Evolutionary conservation across 2,888 invertebrate genomes (phyloP).

Genomic region (Drosophila kokeensis): DNA sequence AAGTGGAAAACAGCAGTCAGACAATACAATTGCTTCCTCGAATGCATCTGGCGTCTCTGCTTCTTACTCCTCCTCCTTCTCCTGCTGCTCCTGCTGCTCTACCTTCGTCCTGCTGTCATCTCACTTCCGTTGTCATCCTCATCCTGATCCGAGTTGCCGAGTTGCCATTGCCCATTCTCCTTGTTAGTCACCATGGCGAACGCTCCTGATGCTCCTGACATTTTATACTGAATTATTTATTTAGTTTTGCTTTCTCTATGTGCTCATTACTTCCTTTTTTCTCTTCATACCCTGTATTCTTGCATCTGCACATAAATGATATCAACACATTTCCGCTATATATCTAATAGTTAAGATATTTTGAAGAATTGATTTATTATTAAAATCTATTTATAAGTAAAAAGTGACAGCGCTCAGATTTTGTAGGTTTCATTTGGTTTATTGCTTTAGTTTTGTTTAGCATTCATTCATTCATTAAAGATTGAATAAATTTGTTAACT

Average conservation of each 20-base stretch:
- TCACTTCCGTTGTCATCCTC: conserved; percentile 42
- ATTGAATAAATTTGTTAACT: not conserved
- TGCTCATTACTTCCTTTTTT: conserved; percentile 66
- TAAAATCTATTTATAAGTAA: not conserved
- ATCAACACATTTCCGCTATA: not conserved
- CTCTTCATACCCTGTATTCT: conserved; percentile 30
- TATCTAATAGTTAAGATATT: not conserved
- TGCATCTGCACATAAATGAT: not conserved
- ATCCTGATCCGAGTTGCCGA: not conserved
- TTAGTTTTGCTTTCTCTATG: conserved; percentile 66
- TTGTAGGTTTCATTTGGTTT: not conserved
- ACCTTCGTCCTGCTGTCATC: conserved; percentile 35
- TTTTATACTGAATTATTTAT: conserved; percentile 81
- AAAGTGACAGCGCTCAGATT: not conserved
- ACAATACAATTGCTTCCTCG: conserved; percentile 79
- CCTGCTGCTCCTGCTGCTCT: conserved; percentile 1
- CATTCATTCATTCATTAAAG: not conserved
- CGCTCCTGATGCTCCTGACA: conserved; percentile 67
- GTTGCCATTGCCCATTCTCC: conserved; percentile 16
- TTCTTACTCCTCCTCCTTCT: not conserved
- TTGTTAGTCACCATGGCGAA: conserved; percentile 58
- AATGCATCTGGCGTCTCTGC: conserved; percentile 60
- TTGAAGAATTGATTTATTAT: not conserved
- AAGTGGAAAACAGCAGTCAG: conserved; percentile 80
- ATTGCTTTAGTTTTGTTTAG: not conserved